phyloP scores from a whole-genome alignment of 2,888 invertebrate species.

The Ariolimax columbianus region DNA sequence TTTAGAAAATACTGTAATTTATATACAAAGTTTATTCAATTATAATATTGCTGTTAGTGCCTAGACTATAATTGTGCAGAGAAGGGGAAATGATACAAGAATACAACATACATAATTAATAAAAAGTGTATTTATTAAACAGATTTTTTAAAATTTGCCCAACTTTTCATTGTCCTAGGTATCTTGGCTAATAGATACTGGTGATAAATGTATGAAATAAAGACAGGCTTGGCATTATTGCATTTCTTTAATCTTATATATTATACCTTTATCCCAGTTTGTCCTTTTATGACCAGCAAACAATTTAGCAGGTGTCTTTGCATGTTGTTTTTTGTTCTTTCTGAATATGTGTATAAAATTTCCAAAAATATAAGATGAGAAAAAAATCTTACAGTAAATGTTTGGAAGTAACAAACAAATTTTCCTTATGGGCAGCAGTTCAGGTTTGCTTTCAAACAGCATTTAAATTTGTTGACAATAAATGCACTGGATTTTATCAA shows the following conservation, averaged over 20 bases:
- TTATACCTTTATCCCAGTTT: neutral
- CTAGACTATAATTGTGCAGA: neutral
- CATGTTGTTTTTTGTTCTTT: neutral
- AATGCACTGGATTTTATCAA: neutral
- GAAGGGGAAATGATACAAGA: no score
- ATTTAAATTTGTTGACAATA: neutral
- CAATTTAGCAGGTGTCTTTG: no score
- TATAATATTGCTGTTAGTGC: neutral
- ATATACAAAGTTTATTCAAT: neutral
- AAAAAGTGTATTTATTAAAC: neutral
- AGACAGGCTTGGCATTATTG: neutral
- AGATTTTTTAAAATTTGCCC: neutral
- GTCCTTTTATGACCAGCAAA: neutral
- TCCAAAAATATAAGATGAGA: neutral
- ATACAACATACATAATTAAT: neutral
- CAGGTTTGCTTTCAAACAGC: conserved; percentile 36
- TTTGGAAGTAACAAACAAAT: neutral
- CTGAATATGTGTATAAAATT: neutral
- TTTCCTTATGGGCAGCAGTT: conserved; percentile 23
- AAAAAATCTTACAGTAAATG: neutral
- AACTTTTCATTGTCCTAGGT: neutral
- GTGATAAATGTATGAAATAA: conserved; percentile 11
- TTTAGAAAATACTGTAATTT: neutral
- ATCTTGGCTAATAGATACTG: neutral
- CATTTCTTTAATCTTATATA: neutral